phyloP scores from a whole-genome alignment of 2,888 invertebrate species.

The Drosophila pseudotalamancana region DNA sequence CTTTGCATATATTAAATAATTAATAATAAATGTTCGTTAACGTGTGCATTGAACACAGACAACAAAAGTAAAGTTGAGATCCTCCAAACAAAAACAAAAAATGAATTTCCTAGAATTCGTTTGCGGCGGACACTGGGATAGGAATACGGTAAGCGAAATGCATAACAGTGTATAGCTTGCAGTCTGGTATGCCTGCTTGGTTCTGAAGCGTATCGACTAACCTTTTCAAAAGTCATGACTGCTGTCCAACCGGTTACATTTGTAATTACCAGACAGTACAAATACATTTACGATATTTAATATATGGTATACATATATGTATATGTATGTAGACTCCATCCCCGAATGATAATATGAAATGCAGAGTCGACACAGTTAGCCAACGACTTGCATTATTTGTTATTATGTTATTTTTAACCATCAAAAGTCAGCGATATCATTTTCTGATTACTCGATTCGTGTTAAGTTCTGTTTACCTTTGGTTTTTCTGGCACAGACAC shows the following conservation, averaged over 20 bases:
- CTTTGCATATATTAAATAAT: constrained; percentile 43
- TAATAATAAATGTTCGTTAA: constrained; percentile 49
- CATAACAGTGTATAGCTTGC: background rate
- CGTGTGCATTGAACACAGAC: too few relatives aligned
- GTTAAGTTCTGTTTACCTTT: constrained; percentile 35
- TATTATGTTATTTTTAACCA: background rate
- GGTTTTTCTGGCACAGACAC: constrained; percentile 24
- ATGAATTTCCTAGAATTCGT: constrained; percentile 85
- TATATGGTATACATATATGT: too few relatives aligned
- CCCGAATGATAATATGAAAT: constrained; percentile 15
- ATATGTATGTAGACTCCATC: background rate
- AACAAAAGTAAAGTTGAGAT: constrained; percentile 20
- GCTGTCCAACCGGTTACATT: constrained; percentile 11
- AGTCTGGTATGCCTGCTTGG: background rate
- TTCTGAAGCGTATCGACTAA: background rate
- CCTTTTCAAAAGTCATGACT: constrained; percentile 36
- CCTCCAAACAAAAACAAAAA: constrained; percentile 19
- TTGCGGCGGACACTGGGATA: constrained; percentile 87
- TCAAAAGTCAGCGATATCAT: constrained; percentile 27
- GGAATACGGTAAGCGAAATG: constrained; percentile 85
- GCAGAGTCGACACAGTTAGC: constrained; percentile 20
- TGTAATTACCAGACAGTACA: constrained; percentile 12
- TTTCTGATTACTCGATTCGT: constrained; percentile 46
- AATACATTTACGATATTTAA: too few relatives aligned
- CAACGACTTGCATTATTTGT: constrained; percentile 9